Evolutionary conservation across 1,140 invertebrate genomes (phyloP).

Genomic region (Ericerus pela): DNA sequence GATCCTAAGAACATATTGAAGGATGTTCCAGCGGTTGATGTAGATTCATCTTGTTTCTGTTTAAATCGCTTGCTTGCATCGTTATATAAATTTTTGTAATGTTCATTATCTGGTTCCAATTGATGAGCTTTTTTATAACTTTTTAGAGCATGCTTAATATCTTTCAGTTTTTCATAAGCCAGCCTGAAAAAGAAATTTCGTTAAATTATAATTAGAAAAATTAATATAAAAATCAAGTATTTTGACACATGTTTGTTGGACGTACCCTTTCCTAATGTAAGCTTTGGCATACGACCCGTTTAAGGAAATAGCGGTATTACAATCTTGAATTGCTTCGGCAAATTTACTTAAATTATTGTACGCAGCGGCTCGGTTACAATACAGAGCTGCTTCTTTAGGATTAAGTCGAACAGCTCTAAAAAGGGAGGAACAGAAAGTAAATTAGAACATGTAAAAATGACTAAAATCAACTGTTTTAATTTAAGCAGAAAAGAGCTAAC

Average conservation of each 20-base stretch:
- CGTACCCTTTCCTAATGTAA: slow-evolving; percentile 15
- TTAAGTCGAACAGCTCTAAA: slow-evolving; percentile 13
- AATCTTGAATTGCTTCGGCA: slow-evolving; percentile 12
- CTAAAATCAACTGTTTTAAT: neutral
- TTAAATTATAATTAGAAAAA: neutral
- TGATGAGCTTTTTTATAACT: slow-evolving; percentile 17
- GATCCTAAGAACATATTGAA: slow-evolving; percentile 4
- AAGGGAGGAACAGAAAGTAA: neutral
- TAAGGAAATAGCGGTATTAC: slow-evolving; percentile 15
- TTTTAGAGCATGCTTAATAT: slow-evolving; percentile 12
- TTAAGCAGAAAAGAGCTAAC: neutral
- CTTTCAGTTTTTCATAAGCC: slow-evolving; percentile 13
- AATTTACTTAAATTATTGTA: slow-evolving; percentile 14
- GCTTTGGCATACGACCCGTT: slow-evolving; percentile 14
- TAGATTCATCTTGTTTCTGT: slow-evolving; percentile 10
- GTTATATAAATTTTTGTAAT: slow-evolving; percentile 13
- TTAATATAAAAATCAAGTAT: neutral
- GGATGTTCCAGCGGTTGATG: neutral
- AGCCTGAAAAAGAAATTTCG: slow-evolving; percentile 10
- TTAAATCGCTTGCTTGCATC: neutral
- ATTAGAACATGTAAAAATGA: neutral
- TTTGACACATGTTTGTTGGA: neutral
- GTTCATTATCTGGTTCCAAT: slow-evolving; percentile 13
- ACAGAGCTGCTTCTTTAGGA: slow-evolving; percentile 13
- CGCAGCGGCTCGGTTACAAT: slow-evolving; percentile 17